These are phyloP conservation scores for Caenorhabditis becei DNA, from an alignment of 2,888 invertebrate species.

Conservation along the genomic window DNA sequence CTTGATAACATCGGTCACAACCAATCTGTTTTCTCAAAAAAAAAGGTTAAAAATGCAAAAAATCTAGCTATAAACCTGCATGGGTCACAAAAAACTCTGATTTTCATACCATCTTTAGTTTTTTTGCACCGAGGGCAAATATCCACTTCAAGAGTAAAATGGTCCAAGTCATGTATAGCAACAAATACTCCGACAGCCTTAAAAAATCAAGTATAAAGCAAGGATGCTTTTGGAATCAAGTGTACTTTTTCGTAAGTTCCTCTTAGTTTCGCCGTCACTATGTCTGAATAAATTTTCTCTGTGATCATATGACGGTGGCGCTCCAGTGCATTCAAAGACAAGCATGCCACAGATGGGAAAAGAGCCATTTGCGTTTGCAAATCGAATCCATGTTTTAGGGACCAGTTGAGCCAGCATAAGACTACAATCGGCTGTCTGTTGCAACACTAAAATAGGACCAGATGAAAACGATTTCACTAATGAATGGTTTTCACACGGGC, in stretches of 20 bases:
- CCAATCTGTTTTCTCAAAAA: constrained; percentile 77
- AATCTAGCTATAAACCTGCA: constrained; percentile 70
- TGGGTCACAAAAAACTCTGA: constrained; percentile 77
- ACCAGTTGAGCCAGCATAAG: constrained; percentile 80
- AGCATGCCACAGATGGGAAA: constrained; percentile 75
- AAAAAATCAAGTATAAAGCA: constrained; percentile 27
- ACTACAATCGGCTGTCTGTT: constrained; percentile 76
- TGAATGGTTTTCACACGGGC: no score
- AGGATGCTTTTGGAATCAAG: background rate
- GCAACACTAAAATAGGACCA: constrained; percentile 67
- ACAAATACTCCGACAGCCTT: constrained; percentile 78
- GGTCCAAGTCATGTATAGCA: constrained; percentile 79
- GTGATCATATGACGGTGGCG: constrained; percentile 80
- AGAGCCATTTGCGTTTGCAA: constrained; percentile 67
- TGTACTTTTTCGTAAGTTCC: constrained; percentile 77
- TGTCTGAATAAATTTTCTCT: constrained; percentile 76
- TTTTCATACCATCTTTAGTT: constrained; percentile 75
- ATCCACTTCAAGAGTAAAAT: constrained; percentile 78
- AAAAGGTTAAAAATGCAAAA: background rate
- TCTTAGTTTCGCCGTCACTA: constrained; percentile 79
- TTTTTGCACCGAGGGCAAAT: constrained; percentile 79
- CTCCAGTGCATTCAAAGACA: constrained; percentile 77
- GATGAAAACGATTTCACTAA: no score
- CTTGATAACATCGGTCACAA: constrained; percentile 78
- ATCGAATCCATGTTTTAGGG: constrained; percentile 78